A percentile compares a stretch with the other conserved stretches of the same genome.
Evolutionary conservation across 2,888 invertebrate genomes (phyloP).

Genomic region (Mythimna lalbum): DNA sequence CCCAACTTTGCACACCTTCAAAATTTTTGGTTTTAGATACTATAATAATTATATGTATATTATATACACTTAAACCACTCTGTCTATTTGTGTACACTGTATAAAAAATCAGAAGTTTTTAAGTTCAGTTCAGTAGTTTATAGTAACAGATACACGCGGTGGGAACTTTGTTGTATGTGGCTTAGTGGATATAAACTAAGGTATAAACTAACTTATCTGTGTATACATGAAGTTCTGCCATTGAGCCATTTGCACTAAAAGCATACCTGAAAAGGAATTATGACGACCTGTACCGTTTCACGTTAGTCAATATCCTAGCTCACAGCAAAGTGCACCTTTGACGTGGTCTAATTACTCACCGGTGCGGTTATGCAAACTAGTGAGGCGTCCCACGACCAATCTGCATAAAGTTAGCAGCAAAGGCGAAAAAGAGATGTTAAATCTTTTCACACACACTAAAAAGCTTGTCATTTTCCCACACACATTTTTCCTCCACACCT

Average conservation of each 20-base stretch:
- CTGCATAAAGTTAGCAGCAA: neutral
- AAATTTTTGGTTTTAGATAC: too few species aligned
- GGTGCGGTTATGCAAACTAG: neutral
- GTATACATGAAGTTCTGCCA: neutral
- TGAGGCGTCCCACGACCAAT: constrained; percentile 3
- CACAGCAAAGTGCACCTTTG: constrained; percentile 37
- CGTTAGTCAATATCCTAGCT: constrained; percentile 22
- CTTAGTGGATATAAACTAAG: too few species aligned
- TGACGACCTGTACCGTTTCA: constrained; percentile 15
- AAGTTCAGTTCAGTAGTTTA: too few species aligned
- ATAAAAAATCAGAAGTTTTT: too few species aligned
- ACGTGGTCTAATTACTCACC: constrained; percentile 47
- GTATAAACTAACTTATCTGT: too few species aligned
- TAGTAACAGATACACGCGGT: too few species aligned
- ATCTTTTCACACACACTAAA: neutral
- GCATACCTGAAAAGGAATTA: constrained; percentile 16
- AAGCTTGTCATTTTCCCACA: constrained; percentile 1
- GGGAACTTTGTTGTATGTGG: too few species aligned
- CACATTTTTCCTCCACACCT: neutral
- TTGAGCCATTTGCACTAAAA: neutral
- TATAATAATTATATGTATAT: too few species aligned
- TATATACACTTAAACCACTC: too few species aligned
- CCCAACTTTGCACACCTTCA: too few species aligned
- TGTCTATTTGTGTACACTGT: too few species aligned
- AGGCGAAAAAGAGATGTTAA: neutral